These are phyloP conservation scores for Galago senegalensis DNA, from an alignment of 2,797 vertebrate species.

Conservation along the genomic window DNA sequence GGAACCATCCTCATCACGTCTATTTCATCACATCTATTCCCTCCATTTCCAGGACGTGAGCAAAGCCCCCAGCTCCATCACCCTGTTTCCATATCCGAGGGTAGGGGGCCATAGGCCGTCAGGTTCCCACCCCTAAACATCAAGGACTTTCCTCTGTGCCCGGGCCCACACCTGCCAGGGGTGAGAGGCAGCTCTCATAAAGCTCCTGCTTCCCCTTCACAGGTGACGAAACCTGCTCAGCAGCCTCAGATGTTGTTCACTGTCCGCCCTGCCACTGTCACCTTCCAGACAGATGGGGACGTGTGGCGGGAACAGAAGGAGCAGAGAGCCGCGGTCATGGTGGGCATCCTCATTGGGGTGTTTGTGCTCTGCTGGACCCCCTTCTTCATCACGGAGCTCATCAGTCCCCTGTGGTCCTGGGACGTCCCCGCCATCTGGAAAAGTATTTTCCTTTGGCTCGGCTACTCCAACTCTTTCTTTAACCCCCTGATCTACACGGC, in stretches of 20 bases:
- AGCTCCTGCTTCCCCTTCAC: constrained; percentile 81
- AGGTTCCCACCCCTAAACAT: accelerated
- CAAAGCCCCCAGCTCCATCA: background rate
- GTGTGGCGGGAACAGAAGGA: constrained; percentile 98
- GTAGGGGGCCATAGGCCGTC: background rate
- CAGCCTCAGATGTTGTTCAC: constrained; percentile 96
- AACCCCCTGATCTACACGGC: constrained; percentile 99
- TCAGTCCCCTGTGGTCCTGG: constrained; percentile 95
- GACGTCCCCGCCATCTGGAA: constrained; percentile 97
- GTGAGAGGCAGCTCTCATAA: background rate
- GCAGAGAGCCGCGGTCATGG: constrained; percentile 96
- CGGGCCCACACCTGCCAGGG: background rate
- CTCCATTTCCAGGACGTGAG: background rate
- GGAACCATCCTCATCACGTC: accelerated
- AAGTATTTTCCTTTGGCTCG: constrained; percentile 98
- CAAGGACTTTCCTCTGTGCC: background rate
- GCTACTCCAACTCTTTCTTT: constrained; percentile 99
- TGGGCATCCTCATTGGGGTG: constrained; percentile 97
- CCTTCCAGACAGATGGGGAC: constrained; percentile 96
- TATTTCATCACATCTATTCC: background rate
- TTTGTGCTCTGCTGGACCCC: constrained; percentile 99
- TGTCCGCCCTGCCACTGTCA: constrained; percentile 94
- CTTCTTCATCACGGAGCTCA: constrained; percentile 98
- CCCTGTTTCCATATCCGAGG: accelerated
- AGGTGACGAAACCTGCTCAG: constrained; percentile 94